Base-by-base conservation (phyloP, 2,113 vertebrate genomes). In the Ophthalmolycus amberensis region DNA sequence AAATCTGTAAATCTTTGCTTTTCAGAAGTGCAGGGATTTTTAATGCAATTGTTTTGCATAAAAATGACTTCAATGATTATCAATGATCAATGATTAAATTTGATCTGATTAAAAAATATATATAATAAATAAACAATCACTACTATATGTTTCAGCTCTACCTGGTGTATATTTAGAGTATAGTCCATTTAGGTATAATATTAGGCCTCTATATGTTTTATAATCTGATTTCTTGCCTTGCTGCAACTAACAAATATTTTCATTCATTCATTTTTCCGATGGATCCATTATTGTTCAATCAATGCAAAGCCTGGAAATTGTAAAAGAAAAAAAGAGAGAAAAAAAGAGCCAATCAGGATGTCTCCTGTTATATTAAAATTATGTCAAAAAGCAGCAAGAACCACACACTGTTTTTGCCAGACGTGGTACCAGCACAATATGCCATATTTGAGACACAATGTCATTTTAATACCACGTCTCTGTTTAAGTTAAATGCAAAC, bases 261-360 rank as follows among this genome's bases (percentile, higher is more conserved):
- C 6, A 42, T 32, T 12, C n/a, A 3, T 3, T 15, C 6, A 1
- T 66, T 66, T 27, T 20, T 3, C 11, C 5, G 3, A 12, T 22
- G 20, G n/a, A 58, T 12, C 5, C 2, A 42, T 20, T 4, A 12
- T 6, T 42, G 9, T 29, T 44, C 7, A 5, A 10, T 62, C 7
- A 34, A 32, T n/a, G 12, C 40, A 42, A 27, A 6, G 37, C 58
- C 2, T 27, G 3, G 27, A 42, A 10, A 56, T 34, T 14, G 6
- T 16, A 12, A 25, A 9, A 0, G 0, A 22, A 20, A 20, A 22
- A 22, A 20, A 3, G 0, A 12, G n/a, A 20, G 0, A 3, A 22
- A 50, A 20, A 22, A 50, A 3, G 0, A 3, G 0, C 27, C 11
- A 58, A 34, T 58, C 5, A 14, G 6, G 32, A 34, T 20, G 25